Evolutionary conservation across 1,140 invertebrate genomes (phyloP).

Genomic region (Bombus superbus): DNA sequence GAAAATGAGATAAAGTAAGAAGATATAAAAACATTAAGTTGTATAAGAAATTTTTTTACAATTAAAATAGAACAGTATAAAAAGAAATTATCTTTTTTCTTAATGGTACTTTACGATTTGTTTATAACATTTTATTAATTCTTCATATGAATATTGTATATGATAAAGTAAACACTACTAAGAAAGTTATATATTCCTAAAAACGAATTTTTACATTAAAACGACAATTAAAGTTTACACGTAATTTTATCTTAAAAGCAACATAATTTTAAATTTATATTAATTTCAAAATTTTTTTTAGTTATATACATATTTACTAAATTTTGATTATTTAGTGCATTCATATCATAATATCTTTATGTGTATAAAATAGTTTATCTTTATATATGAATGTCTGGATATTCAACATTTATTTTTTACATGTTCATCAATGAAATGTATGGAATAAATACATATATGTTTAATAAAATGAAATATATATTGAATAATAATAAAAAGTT

Average conservation of each 20-base stretch:
- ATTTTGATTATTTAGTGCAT: neutral
- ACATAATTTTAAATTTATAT: neutral
- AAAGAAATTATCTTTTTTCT: neutral
- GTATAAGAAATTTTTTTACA: constrained; percentile 15
- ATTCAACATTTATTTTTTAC: neutral
- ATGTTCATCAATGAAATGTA: neutral
- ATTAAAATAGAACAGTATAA: neutral
- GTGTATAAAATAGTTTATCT: neutral
- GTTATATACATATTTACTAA: neutral
- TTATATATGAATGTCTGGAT: too few species aligned
- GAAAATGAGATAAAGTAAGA: constrained; percentile 49
- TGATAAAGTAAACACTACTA: neutral
- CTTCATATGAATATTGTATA: neutral
- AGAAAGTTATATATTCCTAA: neutral
- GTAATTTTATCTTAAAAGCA: neutral
- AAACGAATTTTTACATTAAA: neutral
- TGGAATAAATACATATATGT: neutral
- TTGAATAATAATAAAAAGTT: neutral
- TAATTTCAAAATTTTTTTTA: neutral
- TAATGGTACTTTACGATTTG: neutral
- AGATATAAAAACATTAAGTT: constrained; percentile 4
- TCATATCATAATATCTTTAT: constrained; percentile 3
- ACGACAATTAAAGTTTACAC: neutral
- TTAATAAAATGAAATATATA: neutral
- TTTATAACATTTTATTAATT: neutral